Base-by-base conservation (phyloP, 2,113 vertebrate species). In the Zeus faber region DNA sequence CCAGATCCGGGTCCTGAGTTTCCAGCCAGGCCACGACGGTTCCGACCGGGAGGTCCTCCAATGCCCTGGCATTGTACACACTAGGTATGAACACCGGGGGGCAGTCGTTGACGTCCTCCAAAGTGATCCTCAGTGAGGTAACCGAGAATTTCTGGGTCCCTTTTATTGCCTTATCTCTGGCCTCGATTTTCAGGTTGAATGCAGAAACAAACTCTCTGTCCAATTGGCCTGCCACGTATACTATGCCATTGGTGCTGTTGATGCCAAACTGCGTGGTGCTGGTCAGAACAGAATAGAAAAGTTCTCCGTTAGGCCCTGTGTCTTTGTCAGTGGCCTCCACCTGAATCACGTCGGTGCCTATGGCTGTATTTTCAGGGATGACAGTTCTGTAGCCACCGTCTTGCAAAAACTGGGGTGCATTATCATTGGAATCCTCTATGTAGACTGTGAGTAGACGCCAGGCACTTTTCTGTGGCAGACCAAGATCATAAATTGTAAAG, bases 101-200 rank as follows among this genome's bases (percentile, higher is more conserved):
- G 26, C 95, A 98, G 73, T 99, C 97, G 5, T 99, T 99, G 5
- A 98, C 93, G 2, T 99, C 97, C 27, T 94, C 93, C 57, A 99
- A 69, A 8, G 86, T 83, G 3, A 99, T 84, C 70, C 89, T 89
- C n/a, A 99, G 76, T 14, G 87, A 91, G 20, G 94, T 91, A 3
- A 94, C 62, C 0, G 94, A 93, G 74, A 91, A 97, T 55, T 76
- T 91, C 58, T 95, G 93, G 31, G 70, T 89, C 20, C 89, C 90
- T 44, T 74, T 89, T 22, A 93, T 91, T 3, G 93, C 92, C 67
- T 83, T 91, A 81, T 99, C 97, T 60, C 94, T 85, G 3, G 96
- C 96, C 61, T 99, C 95, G 10, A 99, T 92, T 76, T 95, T 97
- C 47, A 99, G 76, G 0, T 90, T 90, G 57, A 95, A 98, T 49